Evolutionary conservation across 2,113 vertebrate genomes (phyloP), one percentile per base, ranked within the genome.

Genomic region (Alexandromys fortis): DNA sequence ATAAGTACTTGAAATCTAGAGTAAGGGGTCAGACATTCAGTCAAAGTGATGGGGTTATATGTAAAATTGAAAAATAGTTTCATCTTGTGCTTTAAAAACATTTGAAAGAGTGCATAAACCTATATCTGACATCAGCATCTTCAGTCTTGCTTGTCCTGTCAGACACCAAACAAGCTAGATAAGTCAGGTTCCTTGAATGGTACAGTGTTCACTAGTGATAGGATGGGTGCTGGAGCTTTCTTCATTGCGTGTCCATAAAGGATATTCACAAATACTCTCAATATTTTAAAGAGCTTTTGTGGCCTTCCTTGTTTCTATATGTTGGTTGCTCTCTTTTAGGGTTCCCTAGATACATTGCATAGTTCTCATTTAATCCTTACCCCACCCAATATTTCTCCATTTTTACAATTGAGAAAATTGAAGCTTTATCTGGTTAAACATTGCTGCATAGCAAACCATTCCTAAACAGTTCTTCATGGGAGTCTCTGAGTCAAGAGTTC

Each of bases 61-160:
- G 17, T 95, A 38, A 73, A 96, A 76, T 82, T 86, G 33, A 81
- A 93, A 82, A 91, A 14, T 73, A 86, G 47, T 77, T 96, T 82
- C 86, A 38, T 55, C 70, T 90, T 88, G 13, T 91, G 68, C 75
- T 91, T 95, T 94, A 78, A 79, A 61, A 87, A 68, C 76, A 14
- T 81, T 94, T 86, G 28, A 89, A 95, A 92, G 26, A 58, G n/a
- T 58, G 22, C 21, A 24, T 72, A 86, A 82, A 9, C 30, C 35
- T 90, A 1, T 89, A 8, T 82, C n/a, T 68, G 87, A 85, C 19
- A 38, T 45, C 5, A 93, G 11, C 45, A 24, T 86, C 42, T 85
- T 90, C 10, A 35, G 3, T 86, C 61, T 83, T 85, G 26, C 28
- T 22, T 76, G 70, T 63, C 28, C 28, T 35, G 1, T 52, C 35